Percentiles rank a stretch among this genome's conserved stretches.
phyloP scores from a whole-genome alignment of 2,113 vertebrate genomes.

The Rhinoderma darwinii region DNA sequence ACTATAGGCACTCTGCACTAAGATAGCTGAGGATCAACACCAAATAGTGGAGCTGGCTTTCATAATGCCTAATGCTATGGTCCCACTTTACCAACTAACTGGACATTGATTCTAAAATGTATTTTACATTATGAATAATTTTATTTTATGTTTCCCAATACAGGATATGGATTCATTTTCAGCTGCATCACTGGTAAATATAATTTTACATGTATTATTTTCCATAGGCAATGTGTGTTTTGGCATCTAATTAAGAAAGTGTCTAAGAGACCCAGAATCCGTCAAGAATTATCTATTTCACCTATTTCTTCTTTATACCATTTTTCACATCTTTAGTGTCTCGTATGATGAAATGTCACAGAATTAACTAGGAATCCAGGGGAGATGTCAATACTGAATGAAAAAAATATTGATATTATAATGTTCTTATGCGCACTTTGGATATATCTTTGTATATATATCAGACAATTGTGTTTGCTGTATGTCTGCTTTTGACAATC shows the following conservation, averaged over 20 bases:
- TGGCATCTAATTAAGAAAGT: too few species aligned
- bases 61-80: not conserved
- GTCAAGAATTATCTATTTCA: too few species aligned
- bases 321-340: not conserved
- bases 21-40: not conserved
- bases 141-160: slow-evolving; percentile 11
- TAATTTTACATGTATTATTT: not conserved
- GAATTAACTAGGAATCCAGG: not conserved
- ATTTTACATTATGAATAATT: not conserved
- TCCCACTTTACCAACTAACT: not conserved
- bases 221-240: not conserved
- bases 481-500: too few species aligned
- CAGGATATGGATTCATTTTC: slow-evolving; percentile 41
- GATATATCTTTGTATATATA: too few species aligned
- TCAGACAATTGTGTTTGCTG: too few species aligned
- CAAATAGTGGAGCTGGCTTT: not conserved
- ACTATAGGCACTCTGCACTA: not conserved
- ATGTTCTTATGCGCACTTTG: too few species aligned
- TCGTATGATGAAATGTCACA: not conserved
- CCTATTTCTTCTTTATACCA: not conserved
- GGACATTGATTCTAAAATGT: not conserved
- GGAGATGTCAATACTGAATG: not conserved
- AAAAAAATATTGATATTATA: too few species aligned
- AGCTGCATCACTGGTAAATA: slow-evolving; percentile 42
- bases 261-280: too few species aligned